Evolutionary conservation across 2,113 vertebrate genomes (phyloP).

Genomic region (Cynocephalus volans): DNA sequence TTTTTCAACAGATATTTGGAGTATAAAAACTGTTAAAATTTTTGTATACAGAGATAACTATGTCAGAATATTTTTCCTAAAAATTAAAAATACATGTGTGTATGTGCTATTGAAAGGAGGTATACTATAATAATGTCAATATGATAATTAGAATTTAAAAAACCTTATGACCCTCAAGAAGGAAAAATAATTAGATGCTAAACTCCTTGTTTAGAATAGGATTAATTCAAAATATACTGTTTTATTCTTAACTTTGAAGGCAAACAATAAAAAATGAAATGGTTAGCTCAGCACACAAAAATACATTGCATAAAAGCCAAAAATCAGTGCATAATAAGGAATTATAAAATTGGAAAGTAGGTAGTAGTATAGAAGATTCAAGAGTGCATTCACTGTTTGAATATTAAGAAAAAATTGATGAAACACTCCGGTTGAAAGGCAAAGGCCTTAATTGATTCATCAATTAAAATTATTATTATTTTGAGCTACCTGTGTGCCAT

Average conservation of each 20-base stretch:
- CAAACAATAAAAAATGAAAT: background rate
- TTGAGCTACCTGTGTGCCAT: background rate
- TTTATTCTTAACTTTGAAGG: background rate
- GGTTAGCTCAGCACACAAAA: background rate
- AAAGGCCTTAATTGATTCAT: background rate
- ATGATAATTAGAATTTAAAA: background rate
- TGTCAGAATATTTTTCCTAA: background rate
- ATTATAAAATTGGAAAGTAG: background rate
- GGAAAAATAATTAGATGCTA: background rate
- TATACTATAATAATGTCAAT: background rate
- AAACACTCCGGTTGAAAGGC: background rate
- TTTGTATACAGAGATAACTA: background rate
- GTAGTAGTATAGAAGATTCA: background rate
- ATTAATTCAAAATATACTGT: background rate
- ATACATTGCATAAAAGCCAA: background rate
- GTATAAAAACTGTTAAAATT: background rate
- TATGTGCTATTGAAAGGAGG: background rate
- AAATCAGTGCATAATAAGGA: background rate
- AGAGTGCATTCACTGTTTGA: background rate
- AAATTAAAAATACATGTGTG: background rate
- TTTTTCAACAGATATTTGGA: no score
- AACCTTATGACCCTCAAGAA: background rate
- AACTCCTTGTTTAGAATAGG: background rate
- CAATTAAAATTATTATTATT: background rate
- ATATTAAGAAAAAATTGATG: background rate